Evolutionary conservation across 2,113 vertebrate species (phyloP), one percentile per base, ranked within the genome.

Genomic region (Puma concolor): DNA sequence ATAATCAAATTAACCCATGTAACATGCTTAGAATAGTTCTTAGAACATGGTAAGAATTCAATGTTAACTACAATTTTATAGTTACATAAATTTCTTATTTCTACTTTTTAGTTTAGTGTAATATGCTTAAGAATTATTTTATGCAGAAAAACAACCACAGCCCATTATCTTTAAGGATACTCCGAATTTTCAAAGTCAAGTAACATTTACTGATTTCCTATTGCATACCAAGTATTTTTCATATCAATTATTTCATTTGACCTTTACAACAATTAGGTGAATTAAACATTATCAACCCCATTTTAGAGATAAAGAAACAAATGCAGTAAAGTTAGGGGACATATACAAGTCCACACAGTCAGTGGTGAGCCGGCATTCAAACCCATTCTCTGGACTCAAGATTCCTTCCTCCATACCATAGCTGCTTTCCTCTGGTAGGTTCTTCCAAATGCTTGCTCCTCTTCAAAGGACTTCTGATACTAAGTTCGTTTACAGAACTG

Each of bases 161-260:
- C 12, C 33, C 38, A 13, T 85, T 91, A 88, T 92, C 67, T 92
- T 90, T 94, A 66, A 97, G 72, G 50, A 41, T 91, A 96, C 33
- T 90, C n/a, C 10, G 85, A 76, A 27, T 38, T 88, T 92, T 95
- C 64, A 82, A 86, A 72, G 19, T 88, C 54, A 96, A 67, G 13
- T 67, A 87, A 54, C 15, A 44, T 82, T 77, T 76, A 82, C 36
- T 72, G 8, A 71, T 92, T 80, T 92, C 33, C 44, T 92, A 8
- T 88, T 52, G 77, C 14, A 72, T 76, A 69, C 15, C 14, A 95
- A 74, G 7, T 81, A 63, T 71, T 93, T 94, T 94, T 85, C 52
- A 86, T 76, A 82, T 86, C 36, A 0, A 27, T 85, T 66, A 72
- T 36, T 82, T 89, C 44, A 60, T 97, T 86, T 92, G 67, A 36